A percentile compares a stretch with the other conserved stretches of the same genome.
These are phyloP conservation scores for Electrophaes corylata DNA, from an alignment of 2,888 invertebrate species.

Conservation along the genomic window DNA sequence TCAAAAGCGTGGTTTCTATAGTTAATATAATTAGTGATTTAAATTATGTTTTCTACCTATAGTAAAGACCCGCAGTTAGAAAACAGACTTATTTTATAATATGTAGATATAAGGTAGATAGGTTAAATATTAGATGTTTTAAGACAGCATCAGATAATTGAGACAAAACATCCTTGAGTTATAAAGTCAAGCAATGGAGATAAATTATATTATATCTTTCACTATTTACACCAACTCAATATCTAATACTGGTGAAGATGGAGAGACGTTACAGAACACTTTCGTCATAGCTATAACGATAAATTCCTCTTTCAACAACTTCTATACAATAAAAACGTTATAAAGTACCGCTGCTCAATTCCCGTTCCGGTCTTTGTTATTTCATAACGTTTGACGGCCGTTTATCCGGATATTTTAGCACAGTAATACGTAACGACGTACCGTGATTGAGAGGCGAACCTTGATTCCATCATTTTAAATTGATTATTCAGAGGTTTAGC, in stretches of 20 bases:
- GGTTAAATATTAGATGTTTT: too few species aligned
- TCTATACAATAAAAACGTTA: constrained; percentile 50
- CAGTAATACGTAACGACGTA: constrained; percentile 21
- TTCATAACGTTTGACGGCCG: constrained; percentile 33
- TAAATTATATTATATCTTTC: constrained; percentile 61
- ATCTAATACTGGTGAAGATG: constrained; percentile 27
- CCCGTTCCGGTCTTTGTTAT: constrained; percentile 39
- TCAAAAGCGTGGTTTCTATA: too few species aligned
- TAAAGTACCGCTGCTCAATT: constrained; percentile 43
- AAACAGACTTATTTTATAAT: too few species aligned
- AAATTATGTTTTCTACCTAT: too few species aligned
- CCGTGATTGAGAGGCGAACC: constrained; percentile 31
- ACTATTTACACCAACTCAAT: constrained; percentile 48
- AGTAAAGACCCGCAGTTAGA: too few species aligned
- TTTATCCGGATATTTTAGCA: constrained; percentile 28
- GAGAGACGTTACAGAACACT: constrained; percentile 51
- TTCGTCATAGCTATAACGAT: constrained; percentile 55
- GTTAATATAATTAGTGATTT: too few species aligned
- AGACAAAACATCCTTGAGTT: constrained; percentile 54
- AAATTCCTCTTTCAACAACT: constrained; percentile 52
- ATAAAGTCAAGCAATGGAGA: constrained; percentile 62
- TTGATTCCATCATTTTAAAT: constrained; percentile 18
- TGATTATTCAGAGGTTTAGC: constrained; percentile 22
- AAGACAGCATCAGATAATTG: background rate
- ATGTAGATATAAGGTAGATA: too few species aligned